phyloP scores from a whole-genome alignment of 35 echinoderm and acorn worm species.

The Diadema setosum region DNA sequence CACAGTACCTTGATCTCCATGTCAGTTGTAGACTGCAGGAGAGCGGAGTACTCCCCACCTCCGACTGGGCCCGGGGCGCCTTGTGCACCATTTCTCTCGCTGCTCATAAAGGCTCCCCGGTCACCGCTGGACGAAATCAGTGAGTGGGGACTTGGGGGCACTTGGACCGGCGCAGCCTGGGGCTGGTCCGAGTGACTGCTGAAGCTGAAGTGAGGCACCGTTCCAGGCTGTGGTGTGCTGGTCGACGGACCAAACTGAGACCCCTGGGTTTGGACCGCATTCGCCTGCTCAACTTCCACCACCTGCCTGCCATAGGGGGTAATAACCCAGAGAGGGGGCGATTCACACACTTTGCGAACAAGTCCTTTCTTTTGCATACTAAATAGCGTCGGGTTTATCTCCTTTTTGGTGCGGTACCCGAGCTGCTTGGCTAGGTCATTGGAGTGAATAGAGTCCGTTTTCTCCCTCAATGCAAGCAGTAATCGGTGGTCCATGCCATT shows the following conservation, averaged over 20 bases:
- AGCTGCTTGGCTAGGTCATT: slow-evolving; percentile 61
- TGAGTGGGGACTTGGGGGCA: background rate
- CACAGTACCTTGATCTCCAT: slow-evolving; percentile 23
- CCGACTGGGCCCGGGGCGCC: background rate
- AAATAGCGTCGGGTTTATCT: slow-evolving; percentile 82
- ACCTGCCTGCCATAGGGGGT: slow-evolving; percentile 29
- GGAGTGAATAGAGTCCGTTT: slow-evolving; percentile 33
- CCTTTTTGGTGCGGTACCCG: slow-evolving; percentile 60
- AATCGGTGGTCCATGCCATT: slow-evolving; percentile 45
- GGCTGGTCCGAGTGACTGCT: background rate
- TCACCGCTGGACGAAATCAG: background rate
- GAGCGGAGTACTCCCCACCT: background rate
- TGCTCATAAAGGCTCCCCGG: background rate
- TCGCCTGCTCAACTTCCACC: background rate
- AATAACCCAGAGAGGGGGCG: slow-evolving; percentile 82
- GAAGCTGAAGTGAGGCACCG: background rate
- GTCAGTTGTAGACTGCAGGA: background rate
- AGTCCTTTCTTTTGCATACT: slow-evolving; percentile 66
- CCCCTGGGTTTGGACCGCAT: background rate
- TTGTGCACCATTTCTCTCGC: background rate
- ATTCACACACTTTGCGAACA: slow-evolving; percentile 66
- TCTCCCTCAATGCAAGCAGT: background rate
- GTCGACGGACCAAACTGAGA: background rate
- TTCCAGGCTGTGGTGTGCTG: background rate
- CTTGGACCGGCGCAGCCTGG: background rate